These are phyloP conservation scores for Euglossa dilemma DNA, from an alignment of 1,140 invertebrate species.

Conservation along the genomic window DNA sequence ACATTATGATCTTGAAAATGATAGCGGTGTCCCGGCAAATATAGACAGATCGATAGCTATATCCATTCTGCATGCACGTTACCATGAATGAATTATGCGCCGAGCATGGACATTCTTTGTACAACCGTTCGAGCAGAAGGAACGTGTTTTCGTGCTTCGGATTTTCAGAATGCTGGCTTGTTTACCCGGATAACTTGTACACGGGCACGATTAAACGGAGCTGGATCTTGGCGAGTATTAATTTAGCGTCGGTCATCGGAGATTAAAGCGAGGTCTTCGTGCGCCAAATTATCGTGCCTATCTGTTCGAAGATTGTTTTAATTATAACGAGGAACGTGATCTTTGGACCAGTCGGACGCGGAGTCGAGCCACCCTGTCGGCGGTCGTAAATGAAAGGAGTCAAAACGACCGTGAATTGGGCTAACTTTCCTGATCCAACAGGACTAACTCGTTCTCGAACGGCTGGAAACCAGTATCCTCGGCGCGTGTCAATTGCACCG, in stretches of 20 bases:
- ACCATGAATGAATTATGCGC: neutral
- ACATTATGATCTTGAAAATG: slow-evolving; percentile 11
- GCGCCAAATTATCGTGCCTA: neutral
- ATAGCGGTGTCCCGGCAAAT: neutral
- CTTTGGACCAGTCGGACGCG: neutral
- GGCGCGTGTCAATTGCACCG: neutral
- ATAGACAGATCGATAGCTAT: neutral
- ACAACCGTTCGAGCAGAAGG: neutral
- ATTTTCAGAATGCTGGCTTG: neutral
- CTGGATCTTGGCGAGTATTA: neutral
- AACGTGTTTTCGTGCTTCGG: neutral
- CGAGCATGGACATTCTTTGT: neutral
- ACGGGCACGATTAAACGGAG: neutral
- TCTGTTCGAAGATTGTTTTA: neutral
- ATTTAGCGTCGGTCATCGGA: neutral
- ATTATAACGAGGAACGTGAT: neutral
- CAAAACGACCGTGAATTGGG: neutral
- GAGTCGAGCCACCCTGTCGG: neutral
- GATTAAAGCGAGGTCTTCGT: neutral
- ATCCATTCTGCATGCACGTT: neutral
- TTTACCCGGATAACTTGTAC: neutral
- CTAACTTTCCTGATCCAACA: neutral
- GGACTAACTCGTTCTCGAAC: neutral
- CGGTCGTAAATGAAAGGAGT: neutral
- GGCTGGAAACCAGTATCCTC: neutral